phyloP scores from a whole-genome alignment of 2,113 vertebrate genomes.

The Mesembrinibis cayennensis region DNA sequence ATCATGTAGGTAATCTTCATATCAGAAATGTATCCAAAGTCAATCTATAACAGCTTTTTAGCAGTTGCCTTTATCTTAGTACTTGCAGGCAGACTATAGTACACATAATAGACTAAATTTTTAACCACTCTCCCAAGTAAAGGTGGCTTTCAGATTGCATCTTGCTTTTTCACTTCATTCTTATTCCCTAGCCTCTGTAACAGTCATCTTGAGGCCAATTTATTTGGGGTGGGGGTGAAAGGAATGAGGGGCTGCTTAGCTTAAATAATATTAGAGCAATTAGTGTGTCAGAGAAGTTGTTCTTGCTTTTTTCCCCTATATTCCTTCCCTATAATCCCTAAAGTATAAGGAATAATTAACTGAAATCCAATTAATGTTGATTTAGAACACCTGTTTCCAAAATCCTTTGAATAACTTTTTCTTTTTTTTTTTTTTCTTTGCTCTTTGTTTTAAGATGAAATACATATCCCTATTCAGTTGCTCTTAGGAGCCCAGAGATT shows the following conservation, averaged over 20 bases:
- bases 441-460: slow-evolving; percentile 81
- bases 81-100: not conserved
- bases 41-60: not conserved
- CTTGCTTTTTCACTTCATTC: not conserved
- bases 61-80: not conserved
- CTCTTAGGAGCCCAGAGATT: slow-evolving; percentile 69
- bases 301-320: slow-evolving; percentile 29
- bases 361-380: slow-evolving; percentile 80
- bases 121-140: not conserved
- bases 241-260: not conserved
- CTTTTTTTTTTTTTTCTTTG: slow-evolving; percentile 59
- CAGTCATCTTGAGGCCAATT: not conserved
- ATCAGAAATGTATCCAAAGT: not conserved
- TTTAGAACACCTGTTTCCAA: slow-evolving; percentile 82
- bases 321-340: slow-evolving; percentile 70
- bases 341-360: slow-evolving; percentile 80
- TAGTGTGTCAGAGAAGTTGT: slow-evolving; percentile 68
- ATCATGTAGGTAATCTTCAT: not conserved
- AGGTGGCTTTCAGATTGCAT: not conserved
- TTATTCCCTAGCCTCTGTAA: not conserved
- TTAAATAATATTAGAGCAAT: slow-evolving; percentile 72
- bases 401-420: slow-evolving; percentile 79
- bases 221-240: not conserved
- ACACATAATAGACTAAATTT: not conserved
- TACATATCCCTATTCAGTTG: slow-evolving; percentile 70